Evolutionary conservation across 2,113 vertebrate genomes (phyloP).

Genomic region (Brachirus orientalis): DNA sequence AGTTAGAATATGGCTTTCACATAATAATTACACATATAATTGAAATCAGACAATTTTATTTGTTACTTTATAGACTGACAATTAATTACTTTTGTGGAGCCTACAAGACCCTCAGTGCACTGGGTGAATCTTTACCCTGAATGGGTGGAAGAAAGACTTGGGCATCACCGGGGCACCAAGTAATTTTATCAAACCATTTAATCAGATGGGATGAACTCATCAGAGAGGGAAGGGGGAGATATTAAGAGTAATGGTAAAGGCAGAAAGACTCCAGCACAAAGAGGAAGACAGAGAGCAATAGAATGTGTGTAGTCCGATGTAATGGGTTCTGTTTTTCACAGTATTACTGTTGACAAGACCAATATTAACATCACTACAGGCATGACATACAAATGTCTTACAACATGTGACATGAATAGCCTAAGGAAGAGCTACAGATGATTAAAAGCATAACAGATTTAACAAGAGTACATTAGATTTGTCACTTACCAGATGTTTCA

Average conservation of each 20-base stretch:
- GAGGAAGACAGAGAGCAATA: neutral
- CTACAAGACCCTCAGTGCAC: slow-evolving; percentile 40
- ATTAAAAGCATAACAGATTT: neutral
- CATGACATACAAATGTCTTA: slow-evolving; percentile 15
- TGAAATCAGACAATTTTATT: neutral
- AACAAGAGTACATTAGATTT: neutral
- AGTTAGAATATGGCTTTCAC: no score
- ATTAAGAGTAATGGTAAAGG: neutral
- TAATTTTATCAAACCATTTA: slow-evolving; percentile 17
- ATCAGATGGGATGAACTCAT: slow-evolving; percentile 34
- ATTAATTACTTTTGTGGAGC: slow-evolving; percentile 45
- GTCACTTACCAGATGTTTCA: slow-evolving; percentile 1
- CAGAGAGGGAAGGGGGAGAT: slow-evolving; percentile 13
- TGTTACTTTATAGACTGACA: slow-evolving; percentile 19
- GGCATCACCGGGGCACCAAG: slow-evolving; percentile 5
- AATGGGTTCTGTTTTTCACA: neutral
- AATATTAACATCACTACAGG: slow-evolving; percentile 16
- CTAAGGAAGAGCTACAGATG: neutral
- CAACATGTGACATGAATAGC: slow-evolving; percentile 8
- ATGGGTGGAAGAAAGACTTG: neutral
- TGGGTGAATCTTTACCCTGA: slow-evolving; percentile 4
- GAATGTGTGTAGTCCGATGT: neutral
- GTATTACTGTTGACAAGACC: slow-evolving; percentile 6
- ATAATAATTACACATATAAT: no score
- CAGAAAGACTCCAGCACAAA: neutral